phyloP scores from a whole-genome alignment of 2,113 vertebrate genomes.

The Nyctereutes procyonoides region DNA sequence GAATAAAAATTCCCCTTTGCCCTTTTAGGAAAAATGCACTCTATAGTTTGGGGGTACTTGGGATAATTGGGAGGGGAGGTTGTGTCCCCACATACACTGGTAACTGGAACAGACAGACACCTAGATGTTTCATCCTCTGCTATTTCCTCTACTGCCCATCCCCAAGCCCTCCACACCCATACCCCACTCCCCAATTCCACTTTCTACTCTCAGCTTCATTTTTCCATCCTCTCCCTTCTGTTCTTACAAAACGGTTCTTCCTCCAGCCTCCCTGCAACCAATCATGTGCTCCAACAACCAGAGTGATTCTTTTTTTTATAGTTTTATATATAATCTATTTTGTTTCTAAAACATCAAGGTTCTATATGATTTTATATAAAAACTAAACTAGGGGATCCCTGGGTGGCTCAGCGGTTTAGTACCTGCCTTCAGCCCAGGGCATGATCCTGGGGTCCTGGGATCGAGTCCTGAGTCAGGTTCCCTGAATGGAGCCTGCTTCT shows the following conservation, averaged over 20 bases:
- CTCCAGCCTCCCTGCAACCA: background rate
- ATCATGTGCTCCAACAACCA: background rate
- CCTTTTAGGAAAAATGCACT: background rate
- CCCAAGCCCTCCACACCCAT: background rate
- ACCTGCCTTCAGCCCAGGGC: too few relatives aligned
- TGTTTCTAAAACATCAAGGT: background rate
- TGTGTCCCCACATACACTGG: background rate
- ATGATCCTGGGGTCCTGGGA: too few relatives aligned
- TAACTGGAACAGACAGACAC: background rate
- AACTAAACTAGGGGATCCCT: background rate
- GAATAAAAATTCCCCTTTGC: background rate
- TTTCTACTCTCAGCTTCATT: background rate
- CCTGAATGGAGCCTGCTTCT: too few relatives aligned
- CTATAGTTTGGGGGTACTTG: background rate
- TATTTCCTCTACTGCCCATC: background rate
- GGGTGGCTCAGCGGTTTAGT: too few relatives aligned
- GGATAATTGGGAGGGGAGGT: background rate
- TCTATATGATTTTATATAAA: background rate
- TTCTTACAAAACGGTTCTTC: background rate
- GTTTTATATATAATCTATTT: background rate
- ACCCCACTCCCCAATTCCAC: background rate
- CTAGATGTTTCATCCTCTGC: background rate
- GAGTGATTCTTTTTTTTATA: background rate
- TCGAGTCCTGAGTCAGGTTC: too few relatives aligned
- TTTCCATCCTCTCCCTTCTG: background rate